Evolutionary conservation across 2,888 invertebrate genomes (phyloP).

Genomic region (Eurois occulta): DNA sequence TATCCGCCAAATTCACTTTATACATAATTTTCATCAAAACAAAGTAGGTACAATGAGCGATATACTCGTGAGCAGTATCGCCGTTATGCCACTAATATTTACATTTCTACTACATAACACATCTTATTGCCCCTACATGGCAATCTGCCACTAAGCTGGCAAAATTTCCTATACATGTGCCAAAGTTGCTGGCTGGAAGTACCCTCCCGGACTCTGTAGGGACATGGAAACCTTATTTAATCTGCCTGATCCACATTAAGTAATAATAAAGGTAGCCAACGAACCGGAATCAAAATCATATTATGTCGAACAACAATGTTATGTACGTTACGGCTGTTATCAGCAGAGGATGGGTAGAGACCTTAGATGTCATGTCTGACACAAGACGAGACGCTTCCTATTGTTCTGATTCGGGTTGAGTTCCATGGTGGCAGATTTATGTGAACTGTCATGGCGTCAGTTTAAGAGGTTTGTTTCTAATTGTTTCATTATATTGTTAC

Average conservation of each 20-base stretch:
- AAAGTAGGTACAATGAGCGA: conserved; percentile 1
- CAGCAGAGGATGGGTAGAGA: conserved; percentile 1
- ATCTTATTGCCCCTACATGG: conserved; percentile 47
- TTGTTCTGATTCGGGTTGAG: neutral
- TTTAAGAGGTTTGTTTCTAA: neutral
- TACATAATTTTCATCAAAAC: conserved; percentile 12
- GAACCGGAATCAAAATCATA: conserved; percentile 24
- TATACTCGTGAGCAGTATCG: conserved; percentile 24
- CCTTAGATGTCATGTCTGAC: neutral
- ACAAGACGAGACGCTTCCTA: conserved; percentile 15
- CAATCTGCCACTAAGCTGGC: conserved; percentile 54
- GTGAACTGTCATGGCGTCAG: neutral
- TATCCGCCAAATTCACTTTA: conserved; percentile 8
- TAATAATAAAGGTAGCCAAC: conserved; percentile 46
- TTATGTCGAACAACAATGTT: conserved; percentile 32
- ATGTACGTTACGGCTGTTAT: neutral
- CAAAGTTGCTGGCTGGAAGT: conserved; percentile 32
- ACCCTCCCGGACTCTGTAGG: conserved; percentile 11
- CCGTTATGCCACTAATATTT: conserved; percentile 44
- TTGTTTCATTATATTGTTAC: neutral
- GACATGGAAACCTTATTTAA: conserved; percentile 49
- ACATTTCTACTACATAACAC: conserved; percentile 51
- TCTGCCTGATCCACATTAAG: conserved; percentile 43
- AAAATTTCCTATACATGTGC: conserved; percentile 43
- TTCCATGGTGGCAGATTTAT: neutral